These are phyloP conservation scores for Pseudomugil tenellus DNA, from an alignment of 2,797 vertebrate genomes.

Conservation along the genomic window DNA sequence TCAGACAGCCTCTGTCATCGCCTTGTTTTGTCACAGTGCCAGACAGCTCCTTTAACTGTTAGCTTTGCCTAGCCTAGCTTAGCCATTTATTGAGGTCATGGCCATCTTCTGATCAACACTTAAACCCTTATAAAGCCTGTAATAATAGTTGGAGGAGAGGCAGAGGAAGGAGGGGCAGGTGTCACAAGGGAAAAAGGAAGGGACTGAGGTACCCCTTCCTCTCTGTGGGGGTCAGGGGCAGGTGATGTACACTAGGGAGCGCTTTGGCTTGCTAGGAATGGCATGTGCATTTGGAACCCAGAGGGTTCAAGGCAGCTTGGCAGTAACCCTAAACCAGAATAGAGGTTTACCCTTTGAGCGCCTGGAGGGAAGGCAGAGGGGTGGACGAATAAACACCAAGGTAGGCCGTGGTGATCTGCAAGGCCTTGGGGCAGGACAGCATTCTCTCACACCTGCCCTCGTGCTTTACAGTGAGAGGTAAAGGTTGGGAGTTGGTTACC, in stretches of 20 bases:
- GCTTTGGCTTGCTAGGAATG: slow-evolving; percentile 80
- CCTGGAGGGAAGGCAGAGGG: slow-evolving; percentile 61
- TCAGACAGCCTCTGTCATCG: slow-evolving; percentile 78
- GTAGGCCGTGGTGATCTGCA: slow-evolving; percentile 68
- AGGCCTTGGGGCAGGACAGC: slow-evolving; percentile 46
- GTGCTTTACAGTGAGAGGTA: not conserved
- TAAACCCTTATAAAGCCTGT: slow-evolving; percentile 81
- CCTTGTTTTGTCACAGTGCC: slow-evolving; percentile 65
- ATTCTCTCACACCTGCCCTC: slow-evolving; percentile 83
- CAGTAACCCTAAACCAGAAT: slow-evolving; percentile 86
- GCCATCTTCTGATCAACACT: slow-evolving; percentile 67
- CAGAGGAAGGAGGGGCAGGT: slow-evolving; percentile 58
- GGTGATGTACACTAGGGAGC: slow-evolving; percentile 75
- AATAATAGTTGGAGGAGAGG: slow-evolving; percentile 62
- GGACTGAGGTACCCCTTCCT: slow-evolving; percentile 68
- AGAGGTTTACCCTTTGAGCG: slow-evolving; percentile 88
- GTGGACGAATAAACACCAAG: slow-evolving; percentile 84
- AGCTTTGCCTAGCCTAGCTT: slow-evolving; percentile 65
- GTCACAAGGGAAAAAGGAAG: slow-evolving; percentile 51
- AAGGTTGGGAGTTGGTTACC: slow-evolving; percentile 30
- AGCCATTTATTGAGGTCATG: slow-evolving; percentile 68
- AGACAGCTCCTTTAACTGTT: slow-evolving; percentile 73
- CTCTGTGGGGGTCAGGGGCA: slow-evolving; percentile 67
- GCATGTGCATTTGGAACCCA: slow-evolving; percentile 73
- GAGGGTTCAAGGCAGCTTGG: slow-evolving; percentile 84